phyloP scores from a whole-genome alignment of 2,113 vertebrate species.

The Oxyura jamaicensis region DNA sequence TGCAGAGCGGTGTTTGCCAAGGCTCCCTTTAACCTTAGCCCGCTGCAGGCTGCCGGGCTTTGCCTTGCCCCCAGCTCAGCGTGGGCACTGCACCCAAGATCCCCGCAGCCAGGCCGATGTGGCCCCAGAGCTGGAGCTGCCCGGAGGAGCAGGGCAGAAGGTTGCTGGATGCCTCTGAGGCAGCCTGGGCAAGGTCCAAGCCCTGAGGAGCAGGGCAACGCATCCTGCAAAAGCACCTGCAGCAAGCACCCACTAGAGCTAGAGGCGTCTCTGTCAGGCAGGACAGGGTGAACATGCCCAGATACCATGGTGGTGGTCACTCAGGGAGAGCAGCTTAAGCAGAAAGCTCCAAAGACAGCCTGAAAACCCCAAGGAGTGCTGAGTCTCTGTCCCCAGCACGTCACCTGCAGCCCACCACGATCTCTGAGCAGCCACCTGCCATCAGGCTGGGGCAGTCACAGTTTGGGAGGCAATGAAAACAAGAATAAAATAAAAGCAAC shows the following conservation, averaged over 20 bases:
- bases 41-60: not conserved
- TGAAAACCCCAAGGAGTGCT: not conserved
- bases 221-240: not conserved
- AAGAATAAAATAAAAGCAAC: not conserved
- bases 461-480: not conserved
- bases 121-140: not conserved
- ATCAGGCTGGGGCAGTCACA: rapidly evolving
- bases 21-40: not conserved
- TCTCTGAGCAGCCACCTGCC: not conserved
- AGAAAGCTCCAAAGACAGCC: no score
- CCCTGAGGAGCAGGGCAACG: not conserved
- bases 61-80: no score
- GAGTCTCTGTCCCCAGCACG: not conserved
- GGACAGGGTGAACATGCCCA: not conserved
- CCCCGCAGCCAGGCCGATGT: not conserved
- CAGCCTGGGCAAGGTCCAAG: not conserved
- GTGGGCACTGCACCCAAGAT: no score
- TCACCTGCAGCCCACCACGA: not conserved
- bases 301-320: no score
- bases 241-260: not conserved
- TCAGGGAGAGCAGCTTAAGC: no score
- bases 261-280: not conserved
- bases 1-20: not conserved
- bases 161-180: rapidly evolving
- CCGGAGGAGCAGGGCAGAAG: not conserved